Evolutionary conservation across 2,113 vertebrate species (phyloP), one percentile per base, ranked within the genome.

Genomic region (Pseudorectes ferrugineus): DNA sequence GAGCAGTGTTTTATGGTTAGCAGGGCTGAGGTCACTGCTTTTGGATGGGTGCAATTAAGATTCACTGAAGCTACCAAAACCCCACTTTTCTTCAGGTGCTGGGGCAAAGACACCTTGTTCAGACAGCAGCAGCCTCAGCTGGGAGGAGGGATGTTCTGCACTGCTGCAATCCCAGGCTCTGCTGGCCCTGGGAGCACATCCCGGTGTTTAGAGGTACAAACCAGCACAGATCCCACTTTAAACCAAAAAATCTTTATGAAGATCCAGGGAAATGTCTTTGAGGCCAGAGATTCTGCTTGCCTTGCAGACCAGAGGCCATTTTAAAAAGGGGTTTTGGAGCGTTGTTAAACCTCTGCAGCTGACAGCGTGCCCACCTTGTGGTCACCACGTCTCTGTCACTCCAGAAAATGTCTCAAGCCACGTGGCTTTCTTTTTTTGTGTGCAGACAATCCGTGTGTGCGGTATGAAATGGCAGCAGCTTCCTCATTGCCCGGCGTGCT

Each of bases 21-120:
- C 75, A 59, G 88, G 84, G 88, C 89, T 95, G 95, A 96, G 95
- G 94, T 96, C 94, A 93, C 95, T 85, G 0, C 92, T 90, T 89
- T 58, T 62, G 95, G 81, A 90, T 1, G 5, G 88, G 65, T 71
- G 81, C 63, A 93, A 92, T 96, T 94, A 95, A 83, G 75, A 95
- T 80, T 88, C 88, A 85, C 74, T 94, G 94, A 70, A 88, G 75
- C 87, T 63, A 79, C 93, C 78, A 55, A 83, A 68, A 80, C 33
- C 6, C 9, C 40, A 43, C 46, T 13, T 2, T 89, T 91, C 58
- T 89, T 29, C 80, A 85, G 76, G 65, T 87, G 83, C 76, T 77
- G 80, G 48, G 81, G 45, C 1, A 10, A 65, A 87, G 81, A 54
- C 58, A 70, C 84, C 81, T 83, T 62, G 22, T 46, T 68, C 79